A percentile compares a stretch with the other conserved stretches of the same genome.
These are phyloP conservation scores for Baryphthengus martii DNA, from an alignment of 2,113 vertebrate genomes.

Conservation along the genomic window DNA sequence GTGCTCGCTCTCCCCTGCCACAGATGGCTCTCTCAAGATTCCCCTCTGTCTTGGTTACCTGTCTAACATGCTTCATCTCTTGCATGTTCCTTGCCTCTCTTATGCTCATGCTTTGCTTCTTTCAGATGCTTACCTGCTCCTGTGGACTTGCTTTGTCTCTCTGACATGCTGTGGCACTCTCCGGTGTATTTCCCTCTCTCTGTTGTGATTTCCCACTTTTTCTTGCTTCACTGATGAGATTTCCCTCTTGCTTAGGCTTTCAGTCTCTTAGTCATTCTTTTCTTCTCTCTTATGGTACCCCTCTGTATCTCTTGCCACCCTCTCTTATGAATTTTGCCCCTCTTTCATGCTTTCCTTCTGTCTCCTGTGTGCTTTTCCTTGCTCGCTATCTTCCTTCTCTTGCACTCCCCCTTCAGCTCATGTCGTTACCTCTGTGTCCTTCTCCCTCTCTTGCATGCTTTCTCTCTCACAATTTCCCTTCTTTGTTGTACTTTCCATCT, in stretches of 20 bases:
- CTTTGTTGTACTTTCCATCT: background rate
- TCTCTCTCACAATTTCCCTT: background rate
- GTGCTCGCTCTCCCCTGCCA: background rate
- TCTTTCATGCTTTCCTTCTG: background rate
- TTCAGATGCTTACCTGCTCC: background rate
- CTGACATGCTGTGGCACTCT: background rate
- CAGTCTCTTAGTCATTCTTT: background rate
- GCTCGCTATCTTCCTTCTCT: background rate
- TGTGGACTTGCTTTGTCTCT: background rate
- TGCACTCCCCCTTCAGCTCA: background rate
- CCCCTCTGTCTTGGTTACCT: background rate
- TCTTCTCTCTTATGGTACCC: background rate
- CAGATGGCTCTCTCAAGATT: background rate
- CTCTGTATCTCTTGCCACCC: background rate
- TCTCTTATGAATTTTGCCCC: background rate
- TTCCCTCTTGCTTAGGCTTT: background rate
- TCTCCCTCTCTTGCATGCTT: background rate
- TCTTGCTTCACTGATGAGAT: background rate
- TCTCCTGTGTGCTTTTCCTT: background rate
- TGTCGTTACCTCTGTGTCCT: background rate
- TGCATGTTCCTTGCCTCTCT: background rate
- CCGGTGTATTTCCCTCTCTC: background rate
- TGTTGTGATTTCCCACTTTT: background rate
- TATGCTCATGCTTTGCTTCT: background rate
- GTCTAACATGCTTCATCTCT: background rate